Evolutionary conservation across 2,113 vertebrate species (phyloP), one percentile per base, ranked within the genome.

Genomic region (Microtus richardsoni): DNA sequence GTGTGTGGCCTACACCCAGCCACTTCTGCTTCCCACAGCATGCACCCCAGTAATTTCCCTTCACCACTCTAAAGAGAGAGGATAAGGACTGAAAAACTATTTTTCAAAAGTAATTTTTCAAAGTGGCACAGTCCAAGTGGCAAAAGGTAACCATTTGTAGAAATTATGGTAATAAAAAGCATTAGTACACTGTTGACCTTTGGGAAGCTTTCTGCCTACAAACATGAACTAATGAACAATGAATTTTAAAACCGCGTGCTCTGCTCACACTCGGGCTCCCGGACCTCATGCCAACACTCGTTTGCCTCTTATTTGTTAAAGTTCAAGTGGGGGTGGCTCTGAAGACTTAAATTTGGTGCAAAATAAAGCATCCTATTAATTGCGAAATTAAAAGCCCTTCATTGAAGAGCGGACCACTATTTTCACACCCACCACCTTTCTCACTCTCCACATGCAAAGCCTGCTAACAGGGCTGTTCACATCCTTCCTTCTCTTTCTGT

Each of bases 161-260:
- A 94, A 95, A 98, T 96, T 94, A 92, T 78, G 82, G 62, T 96
- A 96, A 96, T 95, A 97, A 97, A 97, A 89, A 97, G 39, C 94
- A 92, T 92, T 92, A 95, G 95, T 92, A 93, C 39, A 91, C 95
- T 68, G 0, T 93, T 96, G 97, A 97, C 97, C 90, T 97, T 94
- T 93, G 92, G 88, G 77, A 94, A 90, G 91, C 92, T 95, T 95
- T 96, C 89, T 83, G 77, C 85, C 93, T 83, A 93, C 22, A 73
- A 91, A 95, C 88, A 75, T 64, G 91, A 98, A 96, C 95, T 96
- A 91, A 97, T 49, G 36, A 95, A 96, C 92, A 95, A 88, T 95
- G 96, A 94, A 88, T 95, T 95, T 93, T 92, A 95, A 96, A 97
- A 49, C 92, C 95, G 82, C 4, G 4, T 91, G 91, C 47, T 93